These are phyloP conservation scores for Cenopis cana DNA, from an alignment of 2,888 invertebrate species.

Conservation along the genomic window DNA sequence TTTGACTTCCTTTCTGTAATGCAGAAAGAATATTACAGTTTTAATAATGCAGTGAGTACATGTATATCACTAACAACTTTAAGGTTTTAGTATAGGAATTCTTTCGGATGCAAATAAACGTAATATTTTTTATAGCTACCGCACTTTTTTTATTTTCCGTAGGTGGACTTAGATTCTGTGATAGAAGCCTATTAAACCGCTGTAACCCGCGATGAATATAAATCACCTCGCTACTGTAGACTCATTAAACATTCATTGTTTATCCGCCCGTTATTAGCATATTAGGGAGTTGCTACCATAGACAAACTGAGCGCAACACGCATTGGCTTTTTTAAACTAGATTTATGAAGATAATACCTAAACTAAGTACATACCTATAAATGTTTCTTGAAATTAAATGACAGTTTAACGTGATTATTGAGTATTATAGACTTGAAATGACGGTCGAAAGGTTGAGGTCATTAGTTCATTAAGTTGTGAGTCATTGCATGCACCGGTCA, in stretches of 20 bases:
- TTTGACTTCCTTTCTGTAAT: not conserved
- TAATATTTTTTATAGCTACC: not conserved
- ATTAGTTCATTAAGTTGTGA: conserved; percentile 36
- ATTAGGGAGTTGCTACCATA: conserved; percentile 49
- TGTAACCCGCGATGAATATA: conserved; percentile 66
- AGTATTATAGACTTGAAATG: not conserved
- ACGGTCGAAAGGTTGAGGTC: conserved; percentile 29
- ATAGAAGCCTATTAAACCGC: conserved; percentile 64
- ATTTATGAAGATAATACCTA: not conserved
- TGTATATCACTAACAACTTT: not conserved
- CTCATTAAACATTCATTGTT: conserved; percentile 65
- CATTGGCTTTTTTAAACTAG: not conserved
- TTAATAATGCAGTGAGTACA: not conserved
- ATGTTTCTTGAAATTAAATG: not conserved
- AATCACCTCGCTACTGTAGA: conserved; percentile 60
- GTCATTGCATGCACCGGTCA: conserved; percentile 40
- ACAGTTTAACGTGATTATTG: conserved; percentile 11
- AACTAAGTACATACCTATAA: no score
- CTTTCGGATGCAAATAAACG: not conserved
- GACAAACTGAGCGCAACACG: not conserved
- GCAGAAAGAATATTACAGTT: no score
- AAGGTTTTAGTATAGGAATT: not conserved
- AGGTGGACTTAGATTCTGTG: conserved; percentile 42
- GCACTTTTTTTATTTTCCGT: not conserved
- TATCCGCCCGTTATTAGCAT: conserved; percentile 65